Conservation (phyloP, 2,888 invertebrate genomes). For the Brachycybe producta region DNA sequence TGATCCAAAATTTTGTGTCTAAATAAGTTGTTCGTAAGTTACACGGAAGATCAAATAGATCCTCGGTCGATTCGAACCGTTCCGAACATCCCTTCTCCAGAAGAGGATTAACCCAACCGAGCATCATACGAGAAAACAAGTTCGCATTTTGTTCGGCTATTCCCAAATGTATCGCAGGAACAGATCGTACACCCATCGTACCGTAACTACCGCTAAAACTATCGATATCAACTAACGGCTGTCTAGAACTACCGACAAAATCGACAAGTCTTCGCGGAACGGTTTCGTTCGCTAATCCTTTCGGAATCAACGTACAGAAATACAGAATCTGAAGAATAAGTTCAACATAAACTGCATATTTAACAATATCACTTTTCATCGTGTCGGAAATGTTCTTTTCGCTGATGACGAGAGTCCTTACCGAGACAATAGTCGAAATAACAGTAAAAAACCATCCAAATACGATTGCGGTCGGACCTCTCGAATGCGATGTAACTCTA, state of each 20-base stretch:
- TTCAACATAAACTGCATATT: constrained; percentile 22
- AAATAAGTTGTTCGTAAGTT: constrained; percentile 48
- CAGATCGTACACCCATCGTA: constrained; percentile 17
- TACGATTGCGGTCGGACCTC: constrained; percentile 57
- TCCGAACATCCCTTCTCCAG: constrained; percentile 62
- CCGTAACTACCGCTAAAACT: constrained; percentile 12
- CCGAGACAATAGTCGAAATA: constrained; percentile 50
- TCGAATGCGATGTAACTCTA: constrained; percentile 42
- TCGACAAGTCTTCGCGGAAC: constrained; percentile 40
- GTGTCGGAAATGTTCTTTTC: background rate
- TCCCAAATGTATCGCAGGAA: constrained; percentile 47
- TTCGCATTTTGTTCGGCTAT: constrained; percentile 65
- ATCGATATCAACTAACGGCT: constrained; percentile 8
- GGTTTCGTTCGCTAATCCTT: constrained; percentile 40
- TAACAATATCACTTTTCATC: background rate
- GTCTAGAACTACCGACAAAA: constrained; percentile 33
- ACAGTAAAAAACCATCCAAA: constrained; percentile 55
- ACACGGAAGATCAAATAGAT: constrained; percentile 66
- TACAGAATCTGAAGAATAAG: constrained; percentile 49
- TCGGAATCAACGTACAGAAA: constrained; percentile 55
- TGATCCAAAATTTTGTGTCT: constrained; percentile 42
- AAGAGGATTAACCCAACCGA: constrained; percentile 76
- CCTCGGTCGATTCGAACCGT: constrained; percentile 57
- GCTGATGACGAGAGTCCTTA: constrained; percentile 48
- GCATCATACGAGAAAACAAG: constrained; percentile 58